Evolutionary conservation across 2,888 invertebrate species (phyloP).

Genomic region (Temnothorax rugatulus): DNA sequence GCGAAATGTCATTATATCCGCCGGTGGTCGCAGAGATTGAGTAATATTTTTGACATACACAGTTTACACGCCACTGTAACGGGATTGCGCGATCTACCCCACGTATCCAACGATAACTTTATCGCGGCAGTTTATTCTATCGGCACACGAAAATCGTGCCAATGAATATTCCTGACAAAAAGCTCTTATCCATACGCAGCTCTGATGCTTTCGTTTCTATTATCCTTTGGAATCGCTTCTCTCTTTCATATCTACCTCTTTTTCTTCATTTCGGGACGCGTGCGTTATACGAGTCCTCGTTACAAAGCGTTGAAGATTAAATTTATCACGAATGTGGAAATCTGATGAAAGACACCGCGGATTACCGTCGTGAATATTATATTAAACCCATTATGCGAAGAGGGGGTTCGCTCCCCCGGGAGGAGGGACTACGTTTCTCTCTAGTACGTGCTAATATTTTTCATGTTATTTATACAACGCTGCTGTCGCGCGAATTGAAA

Average conservation of each 20-base stretch:
- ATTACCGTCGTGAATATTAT: slow-evolving; percentile 43
- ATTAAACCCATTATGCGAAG: slow-evolving; percentile 24
- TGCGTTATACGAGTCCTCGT: slow-evolving; percentile 10
- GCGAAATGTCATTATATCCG: neutral
- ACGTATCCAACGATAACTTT: neutral
- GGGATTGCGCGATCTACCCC: neutral
- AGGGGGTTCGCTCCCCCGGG: neutral
- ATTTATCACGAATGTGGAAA: slow-evolving; percentile 48
- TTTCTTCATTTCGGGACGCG: slow-evolving; percentile 15
- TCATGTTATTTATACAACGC: slow-evolving; percentile 39
- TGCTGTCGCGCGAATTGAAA: slow-evolving; percentile 13
- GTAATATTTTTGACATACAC: neutral
- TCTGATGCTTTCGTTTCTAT: slow-evolving; percentile 28
- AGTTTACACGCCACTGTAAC: neutral
- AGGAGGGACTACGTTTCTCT: neutral
- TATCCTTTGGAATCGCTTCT: slow-evolving; percentile 18
- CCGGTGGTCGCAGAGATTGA: neutral
- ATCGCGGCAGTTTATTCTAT: slow-evolving; percentile 31
- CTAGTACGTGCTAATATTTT: neutral
- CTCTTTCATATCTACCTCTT: neutral
- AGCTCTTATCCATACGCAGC: slow-evolving; percentile 20
- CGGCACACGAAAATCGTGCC: slow-evolving; percentile 31
- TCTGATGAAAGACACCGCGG: slow-evolving; percentile 47
- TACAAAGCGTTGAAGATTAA: slow-evolving; percentile 50
- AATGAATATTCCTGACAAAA: slow-evolving; percentile 39